Evolutionary conservation across 2,113 vertebrate species (phyloP), one percentile per base, ranked within the genome.

Genomic region (Rissa tridactyla): DNA sequence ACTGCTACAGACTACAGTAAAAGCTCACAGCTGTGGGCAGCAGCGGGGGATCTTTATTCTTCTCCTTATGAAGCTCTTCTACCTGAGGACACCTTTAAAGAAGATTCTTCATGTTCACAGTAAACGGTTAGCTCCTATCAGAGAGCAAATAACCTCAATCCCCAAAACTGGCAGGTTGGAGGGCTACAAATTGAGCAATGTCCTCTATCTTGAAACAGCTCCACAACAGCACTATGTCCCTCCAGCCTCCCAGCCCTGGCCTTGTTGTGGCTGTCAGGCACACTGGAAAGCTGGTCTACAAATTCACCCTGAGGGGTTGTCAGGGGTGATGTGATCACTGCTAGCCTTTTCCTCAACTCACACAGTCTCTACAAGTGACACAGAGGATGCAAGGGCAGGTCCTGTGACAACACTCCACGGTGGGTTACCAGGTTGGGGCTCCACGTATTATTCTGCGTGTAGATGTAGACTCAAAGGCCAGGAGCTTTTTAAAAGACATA

Each of bases 121-220:
- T 19, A 69, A 78, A n/a, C 58, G 27, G 3, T 47, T 44, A 71
- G 18, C 5, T 10, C 11, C 58, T 57, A 30, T 21, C 83, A 84
- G 26, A 70, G 26, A 70, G 18, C 34, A 83, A 86, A 40, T 13
- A 69, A 61, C 38, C 42, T 34, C 9, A 47, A 57, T 70, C 2
- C 23, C 20, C 46, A 9, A 65, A 82, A n/a, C 4, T 20, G 8
- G 1, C 2, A 3, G 9, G 21, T 66, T 60, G 11, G 16, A 58
- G 16, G 8, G 30, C 7, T 34, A 77, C 9, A 61, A 25, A 36
- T 0, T 11, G 23, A 32, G 17, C 3, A 3, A 27, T 8, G 4
- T 44, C 26, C 11, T 86, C 23, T 49, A 2, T 11, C 36, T 30
- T 62, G 18, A 57, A 84, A 79, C 19, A 81, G 49, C 7, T 60